phyloP scores from a whole-genome alignment of 2,888 invertebrate genomes.

The Drosophila infuscata region DNA sequence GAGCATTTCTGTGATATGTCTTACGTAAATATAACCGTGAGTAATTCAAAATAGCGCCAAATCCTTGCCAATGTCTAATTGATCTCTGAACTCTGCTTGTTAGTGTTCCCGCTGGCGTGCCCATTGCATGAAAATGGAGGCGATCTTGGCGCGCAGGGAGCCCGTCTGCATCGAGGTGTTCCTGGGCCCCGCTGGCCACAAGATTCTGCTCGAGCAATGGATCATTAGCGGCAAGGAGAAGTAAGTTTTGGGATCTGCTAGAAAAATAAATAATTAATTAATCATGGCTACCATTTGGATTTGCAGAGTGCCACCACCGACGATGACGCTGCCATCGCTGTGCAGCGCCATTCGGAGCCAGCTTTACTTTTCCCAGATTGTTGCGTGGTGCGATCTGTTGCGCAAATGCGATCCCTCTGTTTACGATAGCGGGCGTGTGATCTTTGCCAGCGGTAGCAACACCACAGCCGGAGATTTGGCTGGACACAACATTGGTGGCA shows the following conservation, averaged over 20 bases:
- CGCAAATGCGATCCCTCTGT: conserved; percentile 84
- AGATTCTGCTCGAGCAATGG: conserved; percentile 85
- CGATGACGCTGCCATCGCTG: conserved; percentile 89
- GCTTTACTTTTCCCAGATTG: conserved; percentile 98
- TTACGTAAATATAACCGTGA: conserved; percentile 85
- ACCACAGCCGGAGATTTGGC: conserved; percentile 77
- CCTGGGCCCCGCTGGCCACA: conserved; percentile 84
- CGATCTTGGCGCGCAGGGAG: conserved; percentile 83
- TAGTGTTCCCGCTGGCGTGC: conserved; percentile 85
- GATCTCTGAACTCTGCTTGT: background rate
- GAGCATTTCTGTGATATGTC: conserved; percentile 85
- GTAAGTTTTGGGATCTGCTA: conserved; percentile 62
- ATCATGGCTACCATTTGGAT: background rate
- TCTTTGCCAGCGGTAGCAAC: conserved; percentile 64
- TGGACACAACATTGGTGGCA: conserved; percentile 8
- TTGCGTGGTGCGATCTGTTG: conserved; percentile 91
- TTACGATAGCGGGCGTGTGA: conserved; percentile 85
- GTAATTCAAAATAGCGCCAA: conserved; percentile 30
- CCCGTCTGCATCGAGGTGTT: conserved; percentile 85
- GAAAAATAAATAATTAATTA: too few species aligned
- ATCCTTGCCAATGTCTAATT: background rate
- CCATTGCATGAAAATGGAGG: conserved; percentile 84
- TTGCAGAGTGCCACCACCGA: conserved; percentile 87
- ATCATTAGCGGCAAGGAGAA: conserved; percentile 84
- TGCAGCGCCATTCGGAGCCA: conserved; percentile 97